Conservation (phyloP, 1,140 invertebrate species). For the Panulirus ornatus region DNA sequence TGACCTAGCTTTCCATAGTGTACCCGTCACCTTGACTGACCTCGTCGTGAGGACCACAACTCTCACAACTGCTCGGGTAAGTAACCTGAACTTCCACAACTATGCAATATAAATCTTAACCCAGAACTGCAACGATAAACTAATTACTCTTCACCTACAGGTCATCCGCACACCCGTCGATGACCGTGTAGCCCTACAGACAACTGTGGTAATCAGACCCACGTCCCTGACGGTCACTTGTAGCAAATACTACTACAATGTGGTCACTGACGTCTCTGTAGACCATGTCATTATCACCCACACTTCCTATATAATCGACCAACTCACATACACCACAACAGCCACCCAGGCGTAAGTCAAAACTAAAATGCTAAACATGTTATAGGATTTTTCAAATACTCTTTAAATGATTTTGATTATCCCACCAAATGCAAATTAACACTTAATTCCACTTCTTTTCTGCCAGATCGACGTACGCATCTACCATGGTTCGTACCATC, state of each 20-base stretch:
- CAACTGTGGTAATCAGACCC: not conserved
- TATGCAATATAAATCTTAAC: no score
- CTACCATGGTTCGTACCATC: not conserved
- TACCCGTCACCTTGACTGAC: no score
- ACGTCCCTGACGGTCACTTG: not conserved
- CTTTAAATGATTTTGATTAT: no score
- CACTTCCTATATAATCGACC: conserved; percentile 34
- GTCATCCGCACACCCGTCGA: conserved; percentile 26
- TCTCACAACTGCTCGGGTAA: no score
- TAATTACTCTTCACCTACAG: no score
- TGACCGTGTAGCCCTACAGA: conserved; percentile 19
- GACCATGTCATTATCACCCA: conserved; percentile 31
- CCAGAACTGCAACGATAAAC: no score
- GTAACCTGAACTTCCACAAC: no score
- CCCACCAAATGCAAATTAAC: no score
- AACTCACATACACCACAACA: conserved; percentile 34
- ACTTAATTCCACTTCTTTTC: not conserved
- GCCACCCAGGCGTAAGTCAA: conserved; percentile 46
- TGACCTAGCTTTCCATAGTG: no score
- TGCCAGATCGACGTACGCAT: not conserved
- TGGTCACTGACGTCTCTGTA: not conserved
- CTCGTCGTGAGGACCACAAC: no score
- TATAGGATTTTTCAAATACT: no score
- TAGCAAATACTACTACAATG: conserved; percentile 5
- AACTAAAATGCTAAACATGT: no score